A percentile compares a stretch with the other conserved stretches of the same genome.
Conservation (phyloP, 2,113 vertebrate genomes). For the Riparia riparia region DNA sequence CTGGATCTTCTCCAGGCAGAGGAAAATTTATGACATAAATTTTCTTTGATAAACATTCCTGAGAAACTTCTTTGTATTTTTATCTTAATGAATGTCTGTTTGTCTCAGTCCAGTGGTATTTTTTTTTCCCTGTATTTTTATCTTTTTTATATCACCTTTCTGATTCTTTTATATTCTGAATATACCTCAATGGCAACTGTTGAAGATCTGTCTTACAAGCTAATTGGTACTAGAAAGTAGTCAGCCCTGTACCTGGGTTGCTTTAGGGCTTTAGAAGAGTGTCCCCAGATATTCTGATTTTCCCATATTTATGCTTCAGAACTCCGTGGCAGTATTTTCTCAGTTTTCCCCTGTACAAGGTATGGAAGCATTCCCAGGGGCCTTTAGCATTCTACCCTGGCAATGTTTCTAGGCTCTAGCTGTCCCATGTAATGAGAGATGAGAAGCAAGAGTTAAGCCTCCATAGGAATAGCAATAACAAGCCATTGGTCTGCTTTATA, state of each 20-base stretch:
- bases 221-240: slow-evolving; percentile 6
- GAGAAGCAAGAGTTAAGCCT: slow-evolving; percentile 27
- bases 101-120: background rate
- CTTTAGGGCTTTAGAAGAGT: background rate
- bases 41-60: slow-evolving; percentile 43
- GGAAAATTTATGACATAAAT: slow-evolving; percentile 8
- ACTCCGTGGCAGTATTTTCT: background rate
- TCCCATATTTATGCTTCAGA: background rate
- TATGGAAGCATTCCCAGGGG: background rate
- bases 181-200: background rate
- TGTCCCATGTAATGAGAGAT: slow-evolving; percentile 37
- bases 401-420: slow-evolving; percentile 15
- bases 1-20: slow-evolving; percentile 25
- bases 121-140: background rate
- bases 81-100: background rate
- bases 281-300: background rate
- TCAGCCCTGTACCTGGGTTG: background rate
- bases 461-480: slow-evolving; percentile 6
- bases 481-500: slow-evolving; percentile 27
- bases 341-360: background rate
- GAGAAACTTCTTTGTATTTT: slow-evolving; percentile 21
- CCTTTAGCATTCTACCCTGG: background rate
- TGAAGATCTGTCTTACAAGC: background rate
- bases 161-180: background rate
- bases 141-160: background rate